phyloP scores from a whole-genome alignment of 2,113 vertebrate species.

The Chaetura pelagica region DNA sequence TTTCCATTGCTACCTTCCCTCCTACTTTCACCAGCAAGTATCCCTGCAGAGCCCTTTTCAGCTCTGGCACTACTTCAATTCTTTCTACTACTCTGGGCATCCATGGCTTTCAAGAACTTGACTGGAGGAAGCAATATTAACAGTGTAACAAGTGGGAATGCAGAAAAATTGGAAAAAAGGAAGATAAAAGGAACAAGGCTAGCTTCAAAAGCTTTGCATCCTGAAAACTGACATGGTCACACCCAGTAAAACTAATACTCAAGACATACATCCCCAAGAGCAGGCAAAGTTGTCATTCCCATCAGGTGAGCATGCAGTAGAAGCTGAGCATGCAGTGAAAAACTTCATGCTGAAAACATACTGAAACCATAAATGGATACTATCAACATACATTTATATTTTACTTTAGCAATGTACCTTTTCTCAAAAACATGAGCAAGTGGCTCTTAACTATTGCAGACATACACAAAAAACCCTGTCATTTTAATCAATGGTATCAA shows the following conservation, averaged over 20 bases:
- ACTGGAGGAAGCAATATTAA: neutral
- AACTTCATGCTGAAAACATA: neutral
- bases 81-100: neutral
- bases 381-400: neutral
- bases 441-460: neutral
- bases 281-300: neutral
- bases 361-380: neutral
- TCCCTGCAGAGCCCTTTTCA: neutral
- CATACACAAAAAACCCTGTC: rapidly evolving
- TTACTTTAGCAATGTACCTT: neutral
- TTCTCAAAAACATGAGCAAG: neutral
- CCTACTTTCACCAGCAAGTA: neutral
- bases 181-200: neutral
- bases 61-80: neutral
- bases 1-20: neutral
- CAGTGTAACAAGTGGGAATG: neutral
- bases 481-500: neutral
- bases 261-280: rapidly evolving
- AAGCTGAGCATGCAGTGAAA: neutral
- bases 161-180: neutral
- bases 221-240: neutral
- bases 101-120: neutral
- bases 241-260: neutral
- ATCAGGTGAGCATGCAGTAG: neutral
- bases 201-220: neutral